phyloP scores from a whole-genome alignment of 2,113 vertebrate genomes.

The Alligator mississippiensis region DNA sequence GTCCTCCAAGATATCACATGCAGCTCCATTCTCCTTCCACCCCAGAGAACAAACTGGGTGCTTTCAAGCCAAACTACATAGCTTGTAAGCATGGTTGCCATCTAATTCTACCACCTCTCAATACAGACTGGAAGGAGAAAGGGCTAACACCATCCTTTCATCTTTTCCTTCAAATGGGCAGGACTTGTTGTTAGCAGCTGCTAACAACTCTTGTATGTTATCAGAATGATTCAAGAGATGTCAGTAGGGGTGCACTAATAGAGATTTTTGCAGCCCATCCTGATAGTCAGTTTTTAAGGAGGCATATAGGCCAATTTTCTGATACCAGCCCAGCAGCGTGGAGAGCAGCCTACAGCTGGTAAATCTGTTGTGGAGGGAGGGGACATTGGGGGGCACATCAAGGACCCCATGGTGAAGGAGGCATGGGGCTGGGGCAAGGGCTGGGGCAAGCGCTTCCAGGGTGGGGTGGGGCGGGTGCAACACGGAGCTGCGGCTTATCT shows the following conservation, averaged over 20 bases:
- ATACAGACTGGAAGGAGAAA: neutral
- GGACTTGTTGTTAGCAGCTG: neutral
- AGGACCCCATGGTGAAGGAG: too few species aligned
- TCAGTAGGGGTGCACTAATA: neutral
- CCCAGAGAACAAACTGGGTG: neutral
- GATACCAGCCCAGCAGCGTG: too few species aligned
- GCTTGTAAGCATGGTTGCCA: neutral
- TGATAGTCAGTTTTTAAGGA: too few species aligned
- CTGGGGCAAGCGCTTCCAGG: too few species aligned
- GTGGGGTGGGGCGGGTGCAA: too few species aligned
- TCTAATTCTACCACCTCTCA: neutral
- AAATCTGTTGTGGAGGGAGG: too few species aligned
- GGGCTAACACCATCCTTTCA: neutral
- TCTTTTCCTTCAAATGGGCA: neutral
- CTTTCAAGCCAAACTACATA: neutral
- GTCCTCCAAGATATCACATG: neutral
- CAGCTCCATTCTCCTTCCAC: neutral
- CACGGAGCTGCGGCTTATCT: too few species aligned
- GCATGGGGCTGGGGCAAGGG: too few species aligned
- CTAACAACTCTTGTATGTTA: neutral
- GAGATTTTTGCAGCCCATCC: too few species aligned
- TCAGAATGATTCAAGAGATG: neutral
- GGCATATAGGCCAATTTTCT: too few species aligned
- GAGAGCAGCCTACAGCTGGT: too few species aligned
- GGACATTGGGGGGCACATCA: too few species aligned